These are phyloP conservation scores for Calameuta filiformis DNA, from an alignment of 2,888 invertebrate species.

Conservation along the genomic window DNA sequence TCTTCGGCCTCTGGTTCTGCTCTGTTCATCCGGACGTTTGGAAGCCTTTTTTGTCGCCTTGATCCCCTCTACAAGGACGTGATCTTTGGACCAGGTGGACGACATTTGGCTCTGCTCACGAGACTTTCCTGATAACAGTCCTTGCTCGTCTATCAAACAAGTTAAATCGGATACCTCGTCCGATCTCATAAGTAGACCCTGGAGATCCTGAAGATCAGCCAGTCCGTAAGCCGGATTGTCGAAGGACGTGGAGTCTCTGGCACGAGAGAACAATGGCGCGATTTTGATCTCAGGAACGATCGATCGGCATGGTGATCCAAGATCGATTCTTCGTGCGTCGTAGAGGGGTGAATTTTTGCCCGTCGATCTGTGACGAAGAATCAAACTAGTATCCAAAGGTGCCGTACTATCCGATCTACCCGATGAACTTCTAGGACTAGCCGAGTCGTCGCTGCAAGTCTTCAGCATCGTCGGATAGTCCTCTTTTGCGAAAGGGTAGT, in stretches of 20 bases:
- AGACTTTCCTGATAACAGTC: slow-evolving; percentile 28
- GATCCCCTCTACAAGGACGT: neutral
- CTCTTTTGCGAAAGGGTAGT: slow-evolving; percentile 64
- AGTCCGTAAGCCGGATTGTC: slow-evolving; percentile 62
- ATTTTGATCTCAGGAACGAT: slow-evolving; percentile 52
- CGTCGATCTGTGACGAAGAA: slow-evolving; percentile 24
- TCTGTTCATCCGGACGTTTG: neutral
- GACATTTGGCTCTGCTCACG: slow-evolving; percentile 20
- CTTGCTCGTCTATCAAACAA: slow-evolving; percentile 54
- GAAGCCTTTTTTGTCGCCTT: neutral
- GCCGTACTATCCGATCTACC: slow-evolving; percentile 62
- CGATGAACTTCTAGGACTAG: slow-evolving; percentile 62
- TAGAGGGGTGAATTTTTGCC: slow-evolving; percentile 53
- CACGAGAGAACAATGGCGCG: slow-evolving; percentile 44
- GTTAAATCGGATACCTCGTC: slow-evolving; percentile 59
- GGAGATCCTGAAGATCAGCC: slow-evolving; percentile 53
- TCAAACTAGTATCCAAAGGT: slow-evolving; percentile 53
- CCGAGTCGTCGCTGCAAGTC: slow-evolving; percentile 63
- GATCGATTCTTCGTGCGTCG: slow-evolving; percentile 55
- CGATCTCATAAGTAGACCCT: slow-evolving; percentile 52
- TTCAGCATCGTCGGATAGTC: slow-evolving; percentile 64
- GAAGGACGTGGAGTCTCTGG: slow-evolving; percentile 52
- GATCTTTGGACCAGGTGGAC: slow-evolving; percentile 10
- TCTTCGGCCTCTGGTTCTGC: neutral
- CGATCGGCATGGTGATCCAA: slow-evolving; percentile 56